Conservation (phyloP, 2,797 vertebrate genomes). For the Danio albolineatus region DNA sequence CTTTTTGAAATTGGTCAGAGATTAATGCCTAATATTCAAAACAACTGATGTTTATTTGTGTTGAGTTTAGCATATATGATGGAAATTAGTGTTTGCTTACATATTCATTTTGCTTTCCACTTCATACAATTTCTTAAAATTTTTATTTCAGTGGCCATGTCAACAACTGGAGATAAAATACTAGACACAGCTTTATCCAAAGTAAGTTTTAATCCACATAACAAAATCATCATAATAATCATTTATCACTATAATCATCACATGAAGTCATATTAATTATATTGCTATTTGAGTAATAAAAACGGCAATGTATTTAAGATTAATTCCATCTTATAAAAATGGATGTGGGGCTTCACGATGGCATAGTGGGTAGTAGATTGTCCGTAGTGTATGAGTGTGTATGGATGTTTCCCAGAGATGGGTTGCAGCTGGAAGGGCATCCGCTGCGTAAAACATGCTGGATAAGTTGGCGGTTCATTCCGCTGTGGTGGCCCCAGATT, state of each 20-base stretch:
- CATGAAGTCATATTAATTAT: too few relatives aligned
- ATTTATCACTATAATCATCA: neutral
- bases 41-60: neutral
- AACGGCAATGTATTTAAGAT: too few relatives aligned
- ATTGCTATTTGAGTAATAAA: too few relatives aligned
- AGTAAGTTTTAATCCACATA: slow-evolving; percentile 74
- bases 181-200: slow-evolving; percentile 97
- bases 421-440: too few relatives aligned
- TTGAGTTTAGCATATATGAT: neutral
- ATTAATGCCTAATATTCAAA: neutral
- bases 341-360: too few relatives aligned
- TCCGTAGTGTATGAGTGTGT: too few relatives aligned
- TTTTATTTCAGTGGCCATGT: slow-evolving; percentile 88
- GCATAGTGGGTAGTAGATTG: too few relatives aligned
- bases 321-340: too few relatives aligned
- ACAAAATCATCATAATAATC: neutral
- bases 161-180: slow-evolving; percentile 95
- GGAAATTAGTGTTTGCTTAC: neutral
- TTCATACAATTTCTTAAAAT: neutral
- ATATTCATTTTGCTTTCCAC: neutral
- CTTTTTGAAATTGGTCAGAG: slow-evolving; percentile 86
- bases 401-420: too few relatives aligned
- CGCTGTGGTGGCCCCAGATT: too few relatives aligned
- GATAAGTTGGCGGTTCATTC: too few relatives aligned
- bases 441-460: too few relatives aligned